Base-by-base conservation (phyloP, 2,888 invertebrate species). In the Lomographa bimaculata region DNA sequence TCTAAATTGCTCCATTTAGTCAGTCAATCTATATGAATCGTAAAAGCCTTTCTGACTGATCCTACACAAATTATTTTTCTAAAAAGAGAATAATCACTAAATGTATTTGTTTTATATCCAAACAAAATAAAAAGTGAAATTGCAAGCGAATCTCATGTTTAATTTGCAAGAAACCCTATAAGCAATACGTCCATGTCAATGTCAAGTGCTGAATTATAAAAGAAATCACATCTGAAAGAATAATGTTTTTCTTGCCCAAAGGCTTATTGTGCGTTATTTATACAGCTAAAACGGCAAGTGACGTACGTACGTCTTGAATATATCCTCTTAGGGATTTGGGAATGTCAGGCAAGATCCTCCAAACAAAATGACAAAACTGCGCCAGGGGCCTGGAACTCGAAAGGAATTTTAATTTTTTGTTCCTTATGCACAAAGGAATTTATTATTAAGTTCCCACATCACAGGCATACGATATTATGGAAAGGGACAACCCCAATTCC, bases 351-450 rank as follows among this genome's bases (percentile, higher is more conserved):
- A 62, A 71, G 71, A 73, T 71, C 69, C 64, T 66, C 64, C 60
- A 67, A 81, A 76, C 71, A 74, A 78, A 78, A 82, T 78, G 78
- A 76, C 77, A 72, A 77, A 79, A 81, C 75, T 79, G 76, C 71
- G 70, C 64, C 54, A 59, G 65, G 69, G 71, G 61, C 63, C 67
- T 46, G 39, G 60, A 58, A 77, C 83, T 75, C 64, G 83, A 60
- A 68, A 73, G 69, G 79, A 83, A 84, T 85, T 83, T 78, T 76
- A 80, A 84, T 82, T 81, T 80, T 78, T 78, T 74, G 71, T 74
- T 79, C 77, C 74, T 77, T 78, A 75, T 69, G 57, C 70, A 76
- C 78, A 79, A 80, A 79, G 73, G 78, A 82, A 85, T 82, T 79
- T 80, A 79, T 81, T 81, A 81, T 84, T 77, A 81, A 75, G 75